These are phyloP conservation scores for Petrosia ficiformis DNA, from an alignment of 37 sponge, comb jelly and placozoan species.

Conservation along the genomic window DNA sequence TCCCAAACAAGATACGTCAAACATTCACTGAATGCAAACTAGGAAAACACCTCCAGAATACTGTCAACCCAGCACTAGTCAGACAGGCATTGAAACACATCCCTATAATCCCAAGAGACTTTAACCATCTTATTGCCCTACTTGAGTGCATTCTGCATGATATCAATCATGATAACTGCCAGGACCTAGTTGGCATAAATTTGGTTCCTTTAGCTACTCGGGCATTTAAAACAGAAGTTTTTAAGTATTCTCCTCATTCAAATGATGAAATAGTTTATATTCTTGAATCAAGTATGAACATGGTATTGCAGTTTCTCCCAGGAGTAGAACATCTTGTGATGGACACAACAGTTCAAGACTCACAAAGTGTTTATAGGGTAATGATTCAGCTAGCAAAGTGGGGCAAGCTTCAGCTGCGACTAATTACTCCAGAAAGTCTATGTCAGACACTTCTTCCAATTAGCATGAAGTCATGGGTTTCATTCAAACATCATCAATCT, in stretches of 20 bases:
- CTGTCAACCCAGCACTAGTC: conserved; percentile 23
- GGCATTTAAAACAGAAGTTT: neutral
- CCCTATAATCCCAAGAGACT: neutral
- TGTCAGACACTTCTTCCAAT: conserved; percentile 8
- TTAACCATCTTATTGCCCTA: neutral
- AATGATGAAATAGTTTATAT: neutral
- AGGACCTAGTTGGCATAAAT: conserved; percentile 22
- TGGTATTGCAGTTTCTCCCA: conserved; percentile 12
- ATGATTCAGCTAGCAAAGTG: too few species aligned
- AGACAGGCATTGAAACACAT: conserved; percentile 2
- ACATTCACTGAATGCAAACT: conserved; percentile 1
- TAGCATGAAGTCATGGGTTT: conserved; percentile 38
- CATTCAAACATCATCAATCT: neutral
- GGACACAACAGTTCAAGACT: too few species aligned
- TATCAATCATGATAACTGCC: neutral
- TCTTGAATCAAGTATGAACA: neutral
- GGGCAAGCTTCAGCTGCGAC: neutral
- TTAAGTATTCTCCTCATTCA: neutral
- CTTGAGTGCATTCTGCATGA: conserved; percentile 37
- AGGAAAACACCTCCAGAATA: neutral
- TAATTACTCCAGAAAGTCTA: conserved; percentile 13
- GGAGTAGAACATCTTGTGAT: conserved; percentile 8
- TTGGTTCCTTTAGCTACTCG: conserved; percentile 23
- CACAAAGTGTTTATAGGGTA: too few species aligned
- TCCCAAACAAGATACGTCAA: conserved; percentile 32